phyloP scores from a whole-genome alignment of 2,113 vertebrate species.

The Sander vitreus region DNA sequence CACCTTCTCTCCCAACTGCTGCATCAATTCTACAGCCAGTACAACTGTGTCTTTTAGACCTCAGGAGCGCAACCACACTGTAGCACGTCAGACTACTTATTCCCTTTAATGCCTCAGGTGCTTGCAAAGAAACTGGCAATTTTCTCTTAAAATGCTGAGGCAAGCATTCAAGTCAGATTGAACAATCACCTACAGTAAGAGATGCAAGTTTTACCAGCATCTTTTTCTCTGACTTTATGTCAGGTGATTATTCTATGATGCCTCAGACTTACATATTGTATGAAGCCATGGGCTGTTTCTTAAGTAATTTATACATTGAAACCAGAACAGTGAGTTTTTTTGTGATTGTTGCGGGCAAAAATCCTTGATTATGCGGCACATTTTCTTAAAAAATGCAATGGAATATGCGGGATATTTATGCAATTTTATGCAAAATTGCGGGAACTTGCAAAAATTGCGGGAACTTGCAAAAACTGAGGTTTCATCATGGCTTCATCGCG shows the following conservation, averaged over 20 bases:
- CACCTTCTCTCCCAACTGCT: conserved; percentile 28
- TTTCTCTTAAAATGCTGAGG: conserved; percentile 3
- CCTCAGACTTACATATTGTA: not conserved
- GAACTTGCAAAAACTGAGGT: too few species aligned
- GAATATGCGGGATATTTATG: too few species aligned
- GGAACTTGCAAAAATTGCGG: too few species aligned
- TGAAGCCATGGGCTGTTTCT: not conserved
- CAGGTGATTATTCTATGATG: not conserved
- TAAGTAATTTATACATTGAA: not conserved
- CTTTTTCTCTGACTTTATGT: not conserved
- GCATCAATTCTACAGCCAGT: conserved; percentile 30
- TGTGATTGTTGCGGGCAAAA: too few species aligned
- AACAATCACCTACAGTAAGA: conserved; percentile 11
- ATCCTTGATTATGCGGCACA: too few species aligned
- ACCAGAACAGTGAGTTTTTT: not conserved
- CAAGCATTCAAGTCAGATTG: conserved; percentile 8
- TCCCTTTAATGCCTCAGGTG: conserved; percentile 29
- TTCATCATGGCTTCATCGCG: too few species aligned
- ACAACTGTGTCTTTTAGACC: conserved; percentile 18
- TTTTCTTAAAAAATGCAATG: too few species aligned
- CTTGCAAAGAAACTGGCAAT: conserved; percentile 32
- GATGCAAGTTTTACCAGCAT: not conserved
- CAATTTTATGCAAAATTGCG: too few species aligned
- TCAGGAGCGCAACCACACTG: conserved; percentile 21
- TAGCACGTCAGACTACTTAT: conserved; percentile 28